Evolutionary conservation across 2,797 vertebrate genomes (phyloP).

Genomic region (Fundulus diaphanus): DNA sequence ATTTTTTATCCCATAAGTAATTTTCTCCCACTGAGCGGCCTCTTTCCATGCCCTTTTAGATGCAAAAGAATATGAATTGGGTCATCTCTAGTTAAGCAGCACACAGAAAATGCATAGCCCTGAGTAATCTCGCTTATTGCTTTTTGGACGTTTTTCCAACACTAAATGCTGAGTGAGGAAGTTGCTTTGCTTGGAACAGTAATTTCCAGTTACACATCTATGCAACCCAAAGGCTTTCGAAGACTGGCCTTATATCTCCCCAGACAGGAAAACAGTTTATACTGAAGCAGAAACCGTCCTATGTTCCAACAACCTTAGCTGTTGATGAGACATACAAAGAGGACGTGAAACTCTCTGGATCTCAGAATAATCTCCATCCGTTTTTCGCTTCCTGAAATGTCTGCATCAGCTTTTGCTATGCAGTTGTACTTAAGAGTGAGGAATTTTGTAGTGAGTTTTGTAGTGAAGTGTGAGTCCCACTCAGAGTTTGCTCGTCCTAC

Average conservation of each 20-base stretch:
- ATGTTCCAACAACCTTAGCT: not conserved
- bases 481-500: slow-evolving; percentile 36
- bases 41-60: not conserved
- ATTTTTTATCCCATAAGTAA: not conserved
- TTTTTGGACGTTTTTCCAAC: slow-evolving; percentile 10
- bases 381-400: slow-evolving; percentile 33
- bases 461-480: slow-evolving; percentile 30
- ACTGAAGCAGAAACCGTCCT: slow-evolving; percentile 4
- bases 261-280: slow-evolving; percentile 8
- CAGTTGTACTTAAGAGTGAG: slow-evolving; percentile 28
- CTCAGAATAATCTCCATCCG: slow-evolving; percentile 12
- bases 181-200: slow-evolving; percentile 10
- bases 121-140: slow-evolving; percentile 2
- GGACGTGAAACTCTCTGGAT: slow-evolving; percentile 30
- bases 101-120: slow-evolving; percentile 7
- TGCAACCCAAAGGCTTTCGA: slow-evolving; percentile 4
- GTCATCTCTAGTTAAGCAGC: slow-evolving; percentile 22
- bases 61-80: slow-evolving; percentile 16
- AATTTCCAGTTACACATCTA: slow-evolving; percentile 16
- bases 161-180: slow-evolving; percentile 14
- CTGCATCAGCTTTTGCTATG: slow-evolving; percentile 41
- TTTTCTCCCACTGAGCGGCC: not conserved
- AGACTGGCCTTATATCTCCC: slow-evolving; percentile 9
- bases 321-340: slow-evolving; percentile 26
- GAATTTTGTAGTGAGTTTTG: slow-evolving; percentile 44